Evolutionary conservation across 1,140 invertebrate genomes (phyloP).

Genomic region (Anoplophora glabripennis): DNA sequence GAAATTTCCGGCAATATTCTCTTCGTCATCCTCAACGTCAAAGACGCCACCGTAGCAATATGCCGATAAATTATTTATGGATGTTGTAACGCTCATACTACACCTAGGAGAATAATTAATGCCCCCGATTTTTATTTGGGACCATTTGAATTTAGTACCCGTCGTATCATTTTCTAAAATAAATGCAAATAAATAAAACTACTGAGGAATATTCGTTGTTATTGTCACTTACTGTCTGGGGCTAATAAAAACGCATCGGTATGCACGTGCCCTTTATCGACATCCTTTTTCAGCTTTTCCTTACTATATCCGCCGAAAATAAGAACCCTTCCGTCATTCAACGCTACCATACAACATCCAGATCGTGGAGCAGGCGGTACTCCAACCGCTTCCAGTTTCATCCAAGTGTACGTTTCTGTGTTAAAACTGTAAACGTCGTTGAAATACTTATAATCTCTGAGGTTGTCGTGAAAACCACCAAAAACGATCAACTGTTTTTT

Average conservation of each 20-base stretch:
- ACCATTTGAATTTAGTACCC: constrained; percentile 75
- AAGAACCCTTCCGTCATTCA: constrained; percentile 64
- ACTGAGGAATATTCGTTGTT: not conserved
- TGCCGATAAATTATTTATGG: constrained; percentile 56
- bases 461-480: constrained; percentile 90
- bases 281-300: constrained; percentile 72
- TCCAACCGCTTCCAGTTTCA: constrained; percentile 67
- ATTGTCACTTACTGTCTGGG: constrained; percentile 61
- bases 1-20: constrained; percentile 75
- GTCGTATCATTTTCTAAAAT: constrained; percentile 60
- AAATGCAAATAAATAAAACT: constrained; percentile 19
- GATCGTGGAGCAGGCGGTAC: constrained; percentile 68
- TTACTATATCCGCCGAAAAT: constrained; percentile 88
- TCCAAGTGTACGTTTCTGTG: constrained; percentile 78
- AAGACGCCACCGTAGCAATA: constrained; percentile 75
- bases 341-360: constrained; percentile 66
- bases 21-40: constrained; percentile 79
- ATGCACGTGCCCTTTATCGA: constrained; percentile 77
- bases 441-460: constrained; percentile 83
- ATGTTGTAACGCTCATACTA: constrained; percentile 55
- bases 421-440: constrained; percentile 87
- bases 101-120: constrained; percentile 64
- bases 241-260: constrained; percentile 77
- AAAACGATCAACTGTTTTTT: constrained; percentile 83
- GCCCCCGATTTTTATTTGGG: constrained; percentile 66